These are phyloP conservation scores for Drosophila engyochracea DNA, from an alignment of 2,888 invertebrate genomes.

Conservation along the genomic window DNA sequence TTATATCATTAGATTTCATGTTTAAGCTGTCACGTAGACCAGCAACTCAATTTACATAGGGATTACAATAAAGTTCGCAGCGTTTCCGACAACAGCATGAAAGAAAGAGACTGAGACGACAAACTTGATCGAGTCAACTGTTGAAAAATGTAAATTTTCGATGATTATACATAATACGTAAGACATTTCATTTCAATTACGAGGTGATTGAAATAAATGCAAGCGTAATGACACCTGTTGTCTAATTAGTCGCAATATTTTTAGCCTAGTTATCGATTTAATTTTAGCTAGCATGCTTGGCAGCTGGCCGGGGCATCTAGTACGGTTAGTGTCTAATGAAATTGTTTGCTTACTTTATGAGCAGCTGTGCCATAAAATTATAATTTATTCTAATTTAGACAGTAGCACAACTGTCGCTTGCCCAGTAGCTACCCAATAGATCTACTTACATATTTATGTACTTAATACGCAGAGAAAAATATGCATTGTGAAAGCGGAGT, in stretches of 20 bases:
- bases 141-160: constrained; percentile 1
- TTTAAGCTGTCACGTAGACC: constrained; percentile 29
- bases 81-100: constrained; percentile 38
- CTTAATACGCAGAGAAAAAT: constrained; percentile 4
- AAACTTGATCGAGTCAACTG: constrained; percentile 47
- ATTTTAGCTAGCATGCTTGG: constrained; percentile 13
- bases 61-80: background rate
- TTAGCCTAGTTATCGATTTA: constrained; percentile 42
- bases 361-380: constrained; percentile 71
- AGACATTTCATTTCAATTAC: constrained; percentile 16
- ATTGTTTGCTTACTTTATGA: constrained; percentile 73
- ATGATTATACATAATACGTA: constrained; percentile 22
- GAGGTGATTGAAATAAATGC: constrained; percentile 1
- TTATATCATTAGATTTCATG: background rate
- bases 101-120: constrained; percentile 67
- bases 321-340: constrained; percentile 53
- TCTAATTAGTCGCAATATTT: constrained; percentile 50
- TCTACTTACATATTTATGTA: constrained; percentile 12
- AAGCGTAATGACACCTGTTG: constrained; percentile 17
- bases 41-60: constrained; percentile 8
- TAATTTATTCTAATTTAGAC: constrained; percentile 74
- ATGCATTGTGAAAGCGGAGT: background rate
- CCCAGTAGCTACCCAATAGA: constrained; percentile 15
- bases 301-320: constrained; percentile 16
- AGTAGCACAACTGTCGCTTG: constrained; percentile 27